A percentile compares a stretch with the other conserved stretches of the same genome.
Conservation (phyloP, 1,140 invertebrate genomes). For the Coenobita brevimanus region DNA sequence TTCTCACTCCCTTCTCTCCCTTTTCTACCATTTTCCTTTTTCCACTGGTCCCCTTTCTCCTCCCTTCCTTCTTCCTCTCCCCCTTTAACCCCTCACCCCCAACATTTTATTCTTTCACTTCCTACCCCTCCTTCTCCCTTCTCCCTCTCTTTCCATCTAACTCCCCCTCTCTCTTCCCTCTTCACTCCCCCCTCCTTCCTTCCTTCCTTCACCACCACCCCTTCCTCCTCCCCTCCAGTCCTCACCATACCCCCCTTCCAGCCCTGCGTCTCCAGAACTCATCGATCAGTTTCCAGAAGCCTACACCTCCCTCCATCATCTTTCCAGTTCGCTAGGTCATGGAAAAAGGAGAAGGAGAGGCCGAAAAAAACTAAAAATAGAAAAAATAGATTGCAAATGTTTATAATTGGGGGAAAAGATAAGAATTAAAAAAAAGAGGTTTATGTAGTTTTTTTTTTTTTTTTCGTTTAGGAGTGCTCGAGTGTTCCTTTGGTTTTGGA, state of each 20-base stretch:
- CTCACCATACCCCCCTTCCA: background rate
- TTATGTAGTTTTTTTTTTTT: no score
- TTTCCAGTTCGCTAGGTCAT: conserved; percentile 1
- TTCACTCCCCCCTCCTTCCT: background rate
- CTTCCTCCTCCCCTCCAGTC: background rate
- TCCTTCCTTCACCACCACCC: background rate
- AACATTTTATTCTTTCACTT: background rate
- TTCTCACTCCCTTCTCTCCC: background rate
- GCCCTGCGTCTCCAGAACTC: conserved; percentile 30
- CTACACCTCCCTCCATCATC: conserved; percentile 32
- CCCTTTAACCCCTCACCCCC: background rate
- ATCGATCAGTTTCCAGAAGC: conserved; percentile 53
- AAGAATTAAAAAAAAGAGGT: no score
- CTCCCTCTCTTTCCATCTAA: background rate
- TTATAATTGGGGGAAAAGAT: no score
- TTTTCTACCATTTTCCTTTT: background rate
- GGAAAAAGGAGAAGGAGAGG: background rate
- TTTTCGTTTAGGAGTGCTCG: no score
- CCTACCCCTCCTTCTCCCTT: background rate
- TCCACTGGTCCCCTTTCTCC: background rate
- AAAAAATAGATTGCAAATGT: no score
- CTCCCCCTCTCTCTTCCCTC: background rate
- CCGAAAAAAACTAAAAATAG: no score
- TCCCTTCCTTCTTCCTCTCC: background rate
- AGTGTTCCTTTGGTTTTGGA: no score